Percentiles rank a stretch among this genome's conserved stretches.
Evolutionary conservation across 2,888 invertebrate species (phyloP).

Genomic region (Ornithoptera alexandrae): DNA sequence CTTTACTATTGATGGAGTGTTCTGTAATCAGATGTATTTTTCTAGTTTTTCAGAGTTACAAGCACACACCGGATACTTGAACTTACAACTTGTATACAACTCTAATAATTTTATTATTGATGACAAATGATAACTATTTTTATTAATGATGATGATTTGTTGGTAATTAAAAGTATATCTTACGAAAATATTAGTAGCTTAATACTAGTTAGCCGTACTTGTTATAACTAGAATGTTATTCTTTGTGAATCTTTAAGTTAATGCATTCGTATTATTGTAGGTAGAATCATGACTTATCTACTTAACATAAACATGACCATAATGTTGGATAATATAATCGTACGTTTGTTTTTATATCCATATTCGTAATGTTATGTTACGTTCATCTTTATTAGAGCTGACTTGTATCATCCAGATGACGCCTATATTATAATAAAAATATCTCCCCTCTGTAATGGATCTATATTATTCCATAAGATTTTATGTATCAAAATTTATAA

Average conservation of each 20-base stretch:
- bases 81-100: too few species aligned
- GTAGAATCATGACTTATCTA: background rate
- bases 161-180: too few species aligned
- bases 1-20: too few species aligned
- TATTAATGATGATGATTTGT: too few species aligned
- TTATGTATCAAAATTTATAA: background rate
- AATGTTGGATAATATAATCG: background rate
- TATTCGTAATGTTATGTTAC: background rate
- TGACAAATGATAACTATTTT: too few species aligned
- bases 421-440: slow-evolving; percentile 14
- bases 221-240: background rate
- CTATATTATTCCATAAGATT: background rate
- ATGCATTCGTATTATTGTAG: background rate
- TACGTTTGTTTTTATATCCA: background rate
- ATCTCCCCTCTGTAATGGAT: background rate
- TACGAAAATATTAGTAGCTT: too few species aligned
- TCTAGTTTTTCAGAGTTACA: too few species aligned
- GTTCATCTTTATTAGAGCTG: background rate
- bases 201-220: background rate
- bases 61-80: too few species aligned
- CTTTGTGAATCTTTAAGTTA: background rate
- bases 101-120: too few species aligned
- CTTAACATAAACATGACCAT: background rate
- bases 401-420: slow-evolving; percentile 10
- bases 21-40: too few species aligned